Evolutionary conservation across 2,888 invertebrate genomes (phyloP), one percentile per base, ranked within the genome.

Genomic region (Thymelicus acteon): DNA sequence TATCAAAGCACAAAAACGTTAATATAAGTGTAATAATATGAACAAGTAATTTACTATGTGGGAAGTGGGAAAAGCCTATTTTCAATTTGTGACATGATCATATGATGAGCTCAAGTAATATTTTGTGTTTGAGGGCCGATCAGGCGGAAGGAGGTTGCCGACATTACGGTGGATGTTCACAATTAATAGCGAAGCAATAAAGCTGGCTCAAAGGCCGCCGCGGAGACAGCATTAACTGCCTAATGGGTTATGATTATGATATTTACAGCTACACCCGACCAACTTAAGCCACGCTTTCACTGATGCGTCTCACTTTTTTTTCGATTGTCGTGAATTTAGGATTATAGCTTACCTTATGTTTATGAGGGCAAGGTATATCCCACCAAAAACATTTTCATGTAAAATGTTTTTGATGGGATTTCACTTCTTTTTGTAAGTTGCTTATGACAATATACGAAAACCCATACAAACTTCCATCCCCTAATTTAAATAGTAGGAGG

Each of bases 241-340:
- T 92, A 92, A 92, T 91, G 90, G 92, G 82, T 83, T 88, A 85
- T 88, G 90, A 93, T 92, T 93, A 92, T 92, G 92, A 92, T 92
- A 92, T 92, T 92, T 91, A 92, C 91, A 84, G 85, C 89, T 86
- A 84, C 86, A 88, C 82, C 87, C 86, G 82, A 85, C 78, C 75
- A 81, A 74, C 76, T 88, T 89, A 90, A 88, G 85, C 80, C 76
- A 74, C 80, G 75, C 82, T 86, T 78, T 77, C 84, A 75, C 77
- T 78, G 75, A 72, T 61, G 75, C 79, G 78, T 75, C 68, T 73
- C n/a, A 52, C 3, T 8, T 54, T 10, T 10, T 19, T 24, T 24
- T 24, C 10, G 10, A 31, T 24, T 12, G 54, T 54, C 54, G 24
- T 54, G 10, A 54, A 24, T 54, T 24, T 54, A 5, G 4, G 5